Percentiles rank a stretch among this genome's conserved stretches.
These are phyloP conservation scores for Chrysomela aeneicollis DNA, from an alignment of 2,888 invertebrate genomes.

Conservation along the genomic window DNA sequence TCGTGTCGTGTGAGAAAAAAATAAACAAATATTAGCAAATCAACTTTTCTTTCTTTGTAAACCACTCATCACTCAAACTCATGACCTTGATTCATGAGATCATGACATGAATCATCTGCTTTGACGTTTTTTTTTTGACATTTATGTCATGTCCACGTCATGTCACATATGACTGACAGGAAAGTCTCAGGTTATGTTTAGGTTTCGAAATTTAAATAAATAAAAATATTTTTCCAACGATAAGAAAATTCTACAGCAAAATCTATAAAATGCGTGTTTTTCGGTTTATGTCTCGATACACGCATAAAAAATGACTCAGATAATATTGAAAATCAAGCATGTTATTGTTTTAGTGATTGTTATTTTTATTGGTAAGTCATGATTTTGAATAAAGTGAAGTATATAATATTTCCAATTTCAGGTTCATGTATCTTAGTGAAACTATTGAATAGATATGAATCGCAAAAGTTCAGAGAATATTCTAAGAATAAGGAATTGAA, in stretches of 20 bases:
- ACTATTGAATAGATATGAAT: slow-evolving; percentile 53
- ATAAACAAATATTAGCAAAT: background rate
- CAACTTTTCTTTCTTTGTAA: background rate
- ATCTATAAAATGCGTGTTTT: background rate
- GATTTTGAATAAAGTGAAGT: slow-evolving; percentile 1
- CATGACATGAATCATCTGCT: too few species aligned
- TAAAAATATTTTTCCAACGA: background rate
- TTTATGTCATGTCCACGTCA: too few species aligned
- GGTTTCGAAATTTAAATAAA: too few species aligned
- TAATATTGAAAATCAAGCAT: slow-evolving; percentile 38
- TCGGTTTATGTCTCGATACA: background rate
- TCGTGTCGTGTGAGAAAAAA: background rate
- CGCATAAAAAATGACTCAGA: slow-evolving; percentile 31
- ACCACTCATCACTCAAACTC: background rate
- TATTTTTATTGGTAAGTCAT: slow-evolving; percentile 32
- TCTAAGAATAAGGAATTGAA: slow-evolving; percentile 32
- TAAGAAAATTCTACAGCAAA: background rate
- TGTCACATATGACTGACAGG: too few species aligned
- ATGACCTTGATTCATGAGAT: too few species aligned
- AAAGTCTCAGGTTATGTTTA: background rate
- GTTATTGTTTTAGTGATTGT: slow-evolving; percentile 29
- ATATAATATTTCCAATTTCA: slow-evolving; percentile 27
- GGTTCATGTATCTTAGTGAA: slow-evolving; percentile 36
- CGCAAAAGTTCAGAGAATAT: slow-evolving; percentile 37
- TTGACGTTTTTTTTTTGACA: too few species aligned